phyloP scores from a whole-genome alignment of 2,888 invertebrate genomes.

The Blera fallax region DNA sequence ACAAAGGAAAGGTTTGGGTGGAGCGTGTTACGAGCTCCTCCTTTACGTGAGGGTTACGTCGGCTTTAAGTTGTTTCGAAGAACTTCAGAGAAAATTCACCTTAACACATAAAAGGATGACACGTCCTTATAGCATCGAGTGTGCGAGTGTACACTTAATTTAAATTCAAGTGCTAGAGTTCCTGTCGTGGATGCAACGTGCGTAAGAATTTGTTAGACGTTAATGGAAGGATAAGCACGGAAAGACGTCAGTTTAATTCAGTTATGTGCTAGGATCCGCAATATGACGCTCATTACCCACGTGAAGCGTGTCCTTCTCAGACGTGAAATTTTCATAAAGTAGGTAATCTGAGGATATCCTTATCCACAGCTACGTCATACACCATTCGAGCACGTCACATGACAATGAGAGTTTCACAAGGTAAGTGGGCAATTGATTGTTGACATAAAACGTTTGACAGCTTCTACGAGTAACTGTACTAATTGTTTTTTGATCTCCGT shows the following conservation, averaged over 20 bases:
- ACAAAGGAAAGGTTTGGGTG: not conserved
- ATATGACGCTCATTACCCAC: not conserved
- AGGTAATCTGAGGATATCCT: not conserved
- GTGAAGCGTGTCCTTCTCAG: not conserved
- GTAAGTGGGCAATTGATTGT: too few relatives aligned
- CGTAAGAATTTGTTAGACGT: not conserved
- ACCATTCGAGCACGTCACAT: not conserved
- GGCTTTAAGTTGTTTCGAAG: not conserved
- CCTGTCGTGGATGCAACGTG: not conserved
- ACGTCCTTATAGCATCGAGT: slow-evolving; percentile 4
- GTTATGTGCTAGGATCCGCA: not conserved
- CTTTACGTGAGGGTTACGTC: slow-evolving; percentile 21
- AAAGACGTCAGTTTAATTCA: not conserved
- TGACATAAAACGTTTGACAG: too few relatives aligned
- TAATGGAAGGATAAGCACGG: not conserved
- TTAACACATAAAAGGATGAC: not conserved
- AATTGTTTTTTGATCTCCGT: too few relatives aligned
- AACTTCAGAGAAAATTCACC: not conserved
- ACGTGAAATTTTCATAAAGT: not conserved
- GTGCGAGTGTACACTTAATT: slow-evolving; percentile 33
- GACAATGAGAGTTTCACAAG: not conserved
- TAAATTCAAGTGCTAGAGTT: slow-evolving; percentile 28
- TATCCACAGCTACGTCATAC: not conserved
- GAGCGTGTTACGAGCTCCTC: slow-evolving; percentile 12
- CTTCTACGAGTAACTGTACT: too few relatives aligned